Base-by-base conservation (phyloP, 2,113 vertebrate species). In the Rhynchomys soricoides region DNA sequence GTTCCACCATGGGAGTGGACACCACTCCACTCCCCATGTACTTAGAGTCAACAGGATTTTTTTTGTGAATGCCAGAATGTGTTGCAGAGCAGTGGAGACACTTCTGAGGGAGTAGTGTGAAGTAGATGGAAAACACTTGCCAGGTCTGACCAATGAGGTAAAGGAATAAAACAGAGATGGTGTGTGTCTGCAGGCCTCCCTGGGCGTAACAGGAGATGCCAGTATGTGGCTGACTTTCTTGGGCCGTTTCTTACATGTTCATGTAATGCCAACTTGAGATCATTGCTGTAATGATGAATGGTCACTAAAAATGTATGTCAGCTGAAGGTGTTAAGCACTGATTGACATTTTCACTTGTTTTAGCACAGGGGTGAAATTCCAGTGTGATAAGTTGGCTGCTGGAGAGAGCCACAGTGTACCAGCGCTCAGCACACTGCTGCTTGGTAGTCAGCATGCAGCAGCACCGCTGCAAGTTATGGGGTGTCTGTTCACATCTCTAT, bases 381-480 rank as follows among this genome's bases (percentile, higher is more conserved):
- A 13, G 40, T 4, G 75, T 0, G 4, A 8, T 34, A 34, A 31
- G 34, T 68, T 57, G 64, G 21, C 2, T 2, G 7, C 3, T 13
- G 17, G 77, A 62, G 29, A 62, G 71, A 68, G n/a, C 45, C 57
- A 0, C 0, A 0, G 40, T 34, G 17, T 52, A 5, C 12, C 40
- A 2, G 55, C 1, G 7, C 24, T 43, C 7, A 13, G 78, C 26
- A 7, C 29, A 7, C 4, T 0, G 8, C 22, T 21, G n/a, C 57
- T 40, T 45, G n/a, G 1, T 2, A 45, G 15, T 19, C 24, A 19
- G 40, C 81, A 17, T 5, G 26, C n/a, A 43, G 57, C 26, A 19
- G 15, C 3, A 5, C 17, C n/a, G 43, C 1, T 6, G 62, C 21
- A 13, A 68, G 43, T 68, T 15, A 6, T 26, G 16, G 17, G 48